Evolutionary conservation across 2,888 invertebrate genomes (phyloP).

Genomic region (Acrobasis repandana): DNA sequence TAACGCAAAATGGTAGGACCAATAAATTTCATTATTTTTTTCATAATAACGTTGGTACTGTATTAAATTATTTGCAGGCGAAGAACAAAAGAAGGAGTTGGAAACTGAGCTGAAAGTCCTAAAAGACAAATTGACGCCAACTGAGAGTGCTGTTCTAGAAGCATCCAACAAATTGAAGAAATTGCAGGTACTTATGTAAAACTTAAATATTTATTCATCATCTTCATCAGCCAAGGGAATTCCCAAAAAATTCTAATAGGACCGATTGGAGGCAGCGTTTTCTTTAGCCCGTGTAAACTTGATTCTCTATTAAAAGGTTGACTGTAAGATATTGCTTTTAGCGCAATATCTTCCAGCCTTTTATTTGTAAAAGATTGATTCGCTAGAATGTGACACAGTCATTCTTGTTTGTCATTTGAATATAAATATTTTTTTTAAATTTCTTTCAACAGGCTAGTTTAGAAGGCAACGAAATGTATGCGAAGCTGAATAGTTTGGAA

Average conservation of each 20-base stretch:
- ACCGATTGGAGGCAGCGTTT: too few species aligned
- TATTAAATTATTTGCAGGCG: slow-evolving; percentile 50
- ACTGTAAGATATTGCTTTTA: too few species aligned
- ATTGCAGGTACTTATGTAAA: slow-evolving; percentile 63
- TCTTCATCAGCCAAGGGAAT: too few species aligned
- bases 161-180: slow-evolving; percentile 77
- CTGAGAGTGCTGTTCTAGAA: slow-evolving; percentile 75
- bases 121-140: slow-evolving; percentile 70
- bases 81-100: slow-evolving; percentile 79
- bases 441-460: slow-evolving; percentile 78
- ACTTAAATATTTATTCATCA: too few species aligned
- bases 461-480: slow-evolving; percentile 87
- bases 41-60: too few species aligned
- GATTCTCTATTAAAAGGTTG: too few species aligned
- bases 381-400: neutral
- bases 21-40: too few species aligned
- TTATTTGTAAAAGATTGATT: too few species aligned
- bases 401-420: neutral
- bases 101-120: slow-evolving; percentile 76
- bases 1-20: too few species aligned
- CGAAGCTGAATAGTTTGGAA: slow-evolving; percentile 86
- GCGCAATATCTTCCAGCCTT: too few species aligned
- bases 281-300: too few species aligned
- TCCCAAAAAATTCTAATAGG: too few species aligned
- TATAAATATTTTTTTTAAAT: neutral